Percentiles rank a stretch among this genome's conserved stretches.
These are phyloP conservation scores for Pentalonia nigronervosa DNA, from an alignment of 1,140 invertebrate species.

Conservation along the genomic window DNA sequence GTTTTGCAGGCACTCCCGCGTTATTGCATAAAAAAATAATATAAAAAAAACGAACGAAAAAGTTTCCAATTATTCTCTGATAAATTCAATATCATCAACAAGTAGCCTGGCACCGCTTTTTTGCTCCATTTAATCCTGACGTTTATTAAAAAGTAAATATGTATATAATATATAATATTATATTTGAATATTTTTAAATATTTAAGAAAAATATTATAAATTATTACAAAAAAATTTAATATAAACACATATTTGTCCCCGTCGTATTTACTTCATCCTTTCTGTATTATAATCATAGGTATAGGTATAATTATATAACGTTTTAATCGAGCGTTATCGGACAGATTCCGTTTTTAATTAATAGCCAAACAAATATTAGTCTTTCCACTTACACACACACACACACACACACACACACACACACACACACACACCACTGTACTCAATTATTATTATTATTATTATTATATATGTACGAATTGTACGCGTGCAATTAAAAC, in stretches of 20 bases:
- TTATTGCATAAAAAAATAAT: not conserved
- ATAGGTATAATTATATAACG: not conserved
- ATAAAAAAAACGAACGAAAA: not conserved
- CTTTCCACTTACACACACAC: not conserved
- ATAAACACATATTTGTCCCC: not conserved
- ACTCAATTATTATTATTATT: not conserved
- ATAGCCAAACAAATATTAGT: not conserved
- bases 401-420: not conserved
- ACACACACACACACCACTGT: not conserved
- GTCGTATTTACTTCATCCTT: not conserved
- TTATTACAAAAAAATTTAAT: not conserved
- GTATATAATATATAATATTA: not conserved
- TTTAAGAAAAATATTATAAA: not conserved
- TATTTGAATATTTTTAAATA: not conserved
- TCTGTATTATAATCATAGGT: not conserved
- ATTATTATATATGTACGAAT: not conserved
- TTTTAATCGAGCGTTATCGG: not conserved
- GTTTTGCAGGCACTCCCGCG: constrained; percentile 23
- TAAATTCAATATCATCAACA: constrained; percentile 54
- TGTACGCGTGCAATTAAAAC: not conserved
- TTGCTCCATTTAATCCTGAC: constrained; percentile 55
- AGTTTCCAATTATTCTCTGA: constrained; percentile 52
- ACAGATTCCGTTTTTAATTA: constrained; percentile 3
- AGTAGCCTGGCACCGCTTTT: constrained; percentile 34
- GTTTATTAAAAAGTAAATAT: constrained; percentile 56